phyloP scores from a whole-genome alignment of 2,888 invertebrate genomes.

The Euphydryas editha region DNA sequence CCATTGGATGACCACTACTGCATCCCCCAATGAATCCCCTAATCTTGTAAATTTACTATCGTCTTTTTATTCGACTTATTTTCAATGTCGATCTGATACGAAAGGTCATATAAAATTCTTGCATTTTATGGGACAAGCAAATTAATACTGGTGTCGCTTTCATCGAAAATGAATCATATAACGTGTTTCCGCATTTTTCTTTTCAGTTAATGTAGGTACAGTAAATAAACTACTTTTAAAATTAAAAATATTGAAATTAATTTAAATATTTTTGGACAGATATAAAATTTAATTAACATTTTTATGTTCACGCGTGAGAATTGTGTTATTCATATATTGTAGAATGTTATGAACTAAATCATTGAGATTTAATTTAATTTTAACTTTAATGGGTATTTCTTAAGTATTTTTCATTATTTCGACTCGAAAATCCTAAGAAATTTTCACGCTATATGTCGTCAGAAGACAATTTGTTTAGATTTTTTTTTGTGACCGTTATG shows the following conservation, averaged over 20 bases:
- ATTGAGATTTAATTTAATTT: not conserved
- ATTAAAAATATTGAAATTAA: not conserved
- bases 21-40: no score
- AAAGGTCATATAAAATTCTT: conserved; percentile 30
- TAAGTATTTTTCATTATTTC: not conserved
- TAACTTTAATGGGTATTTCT: not conserved
- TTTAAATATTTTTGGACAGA: conserved; percentile 2
- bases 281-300: not conserved
- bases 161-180: conserved; percentile 27
- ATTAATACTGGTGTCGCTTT: conserved; percentile 36
- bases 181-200: conserved; percentile 21
- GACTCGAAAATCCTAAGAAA: no score
- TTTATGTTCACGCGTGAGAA: not conserved
- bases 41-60: conserved; percentile 11
- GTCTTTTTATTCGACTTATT: conserved; percentile 8
- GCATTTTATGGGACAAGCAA: conserved; percentile 34
- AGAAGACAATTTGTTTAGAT: no score
- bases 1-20: no score
- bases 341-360: not conserved
- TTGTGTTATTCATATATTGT: not conserved
- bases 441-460: no score
- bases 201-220: conserved; percentile 12
- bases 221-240: conserved; percentile 2
- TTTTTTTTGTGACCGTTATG: no score
- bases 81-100: conserved; percentile 28